These are phyloP conservation scores for Musca vetustissima DNA, from an alignment of 1,140 invertebrate genomes.

Conservation along the genomic window DNA sequence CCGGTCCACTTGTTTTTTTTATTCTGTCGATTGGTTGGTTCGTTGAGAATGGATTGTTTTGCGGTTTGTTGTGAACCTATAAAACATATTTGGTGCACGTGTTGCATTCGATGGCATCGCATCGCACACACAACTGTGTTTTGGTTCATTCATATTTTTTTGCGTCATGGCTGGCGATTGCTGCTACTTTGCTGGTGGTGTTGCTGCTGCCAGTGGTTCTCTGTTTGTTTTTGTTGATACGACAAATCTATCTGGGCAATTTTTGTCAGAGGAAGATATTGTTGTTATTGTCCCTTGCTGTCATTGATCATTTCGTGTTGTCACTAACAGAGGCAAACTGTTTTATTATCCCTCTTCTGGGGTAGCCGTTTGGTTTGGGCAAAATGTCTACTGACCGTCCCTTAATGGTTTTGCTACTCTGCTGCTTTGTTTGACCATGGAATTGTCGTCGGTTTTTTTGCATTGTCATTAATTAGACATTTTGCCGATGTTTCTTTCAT, in stretches of 20 bases:
- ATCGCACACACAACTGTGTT: neutral
- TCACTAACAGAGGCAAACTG: too few relatives aligned
- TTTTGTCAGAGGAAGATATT: neutral
- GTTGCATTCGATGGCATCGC: neutral
- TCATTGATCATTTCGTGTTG: neutral
- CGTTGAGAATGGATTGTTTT: too few relatives aligned
- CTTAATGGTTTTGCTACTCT: too few relatives aligned
- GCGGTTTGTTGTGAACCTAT: constrained; percentile 1
- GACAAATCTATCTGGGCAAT: neutral
- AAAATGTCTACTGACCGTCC: too few relatives aligned
- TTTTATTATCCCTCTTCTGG: neutral
- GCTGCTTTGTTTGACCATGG: neutral
- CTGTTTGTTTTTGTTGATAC: neutral
- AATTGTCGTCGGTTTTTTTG: too few relatives aligned
- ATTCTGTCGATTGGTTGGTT: too few relatives aligned
- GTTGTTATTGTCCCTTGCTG: neutral
- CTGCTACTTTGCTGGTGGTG: constrained; percentile 6
- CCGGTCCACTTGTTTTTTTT: too few relatives aligned
- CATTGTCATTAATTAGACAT: too few relatives aligned
- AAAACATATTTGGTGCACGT: constrained; percentile 20
- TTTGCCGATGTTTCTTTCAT: too few relatives aligned
- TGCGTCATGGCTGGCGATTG: neutral
- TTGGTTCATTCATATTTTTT: neutral
- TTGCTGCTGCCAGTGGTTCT: neutral
- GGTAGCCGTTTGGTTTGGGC: too few relatives aligned